Percentiles rank a stretch among this genome's conserved stretches.
Conservation (phyloP, 2,113 vertebrate genomes). For the Cyanistes caeruleus region DNA sequence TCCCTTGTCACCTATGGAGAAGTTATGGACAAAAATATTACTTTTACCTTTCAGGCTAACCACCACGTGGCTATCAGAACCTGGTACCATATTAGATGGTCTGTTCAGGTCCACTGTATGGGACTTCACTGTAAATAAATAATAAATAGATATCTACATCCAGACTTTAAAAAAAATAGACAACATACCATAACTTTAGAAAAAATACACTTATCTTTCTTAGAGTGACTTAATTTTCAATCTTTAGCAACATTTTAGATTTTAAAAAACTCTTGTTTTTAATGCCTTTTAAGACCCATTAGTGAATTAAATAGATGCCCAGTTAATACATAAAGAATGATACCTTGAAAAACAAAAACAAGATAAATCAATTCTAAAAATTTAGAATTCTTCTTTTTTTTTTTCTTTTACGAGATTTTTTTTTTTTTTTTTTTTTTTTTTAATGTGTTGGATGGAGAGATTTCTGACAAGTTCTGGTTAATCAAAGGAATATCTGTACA, state of each 20-base stretch:
- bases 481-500: rapidly evolving
- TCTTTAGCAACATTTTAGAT: not conserved
- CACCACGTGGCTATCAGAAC: constrained; percentile 31
- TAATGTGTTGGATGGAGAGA: not conserved
- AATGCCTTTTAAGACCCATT: not conserved
- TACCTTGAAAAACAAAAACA: not conserved
- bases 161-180: not conserved
- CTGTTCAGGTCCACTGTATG: constrained; percentile 22
- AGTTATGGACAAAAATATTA: not conserved
- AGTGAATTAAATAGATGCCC: not conserved
- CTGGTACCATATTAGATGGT: constrained; percentile 29
- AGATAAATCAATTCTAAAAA: not conserved
- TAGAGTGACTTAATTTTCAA: not conserved
- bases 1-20: not conserved
- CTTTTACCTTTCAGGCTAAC: constrained; percentile 54
- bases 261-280: not conserved
- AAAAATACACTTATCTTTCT: not conserved
- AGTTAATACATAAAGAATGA: not conserved
- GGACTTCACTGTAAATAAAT: constrained; percentile 14
- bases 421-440: not conserved
- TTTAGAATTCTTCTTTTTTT: rapidly evolving
- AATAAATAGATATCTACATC: not conserved
- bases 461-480: not conserved
- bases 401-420: not conserved
- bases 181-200: not conserved